Evolutionary conservation across 2,888 invertebrate species (phyloP), one percentile per base, ranked within the genome.

Genomic region (Abrostola triplasia): DNA sequence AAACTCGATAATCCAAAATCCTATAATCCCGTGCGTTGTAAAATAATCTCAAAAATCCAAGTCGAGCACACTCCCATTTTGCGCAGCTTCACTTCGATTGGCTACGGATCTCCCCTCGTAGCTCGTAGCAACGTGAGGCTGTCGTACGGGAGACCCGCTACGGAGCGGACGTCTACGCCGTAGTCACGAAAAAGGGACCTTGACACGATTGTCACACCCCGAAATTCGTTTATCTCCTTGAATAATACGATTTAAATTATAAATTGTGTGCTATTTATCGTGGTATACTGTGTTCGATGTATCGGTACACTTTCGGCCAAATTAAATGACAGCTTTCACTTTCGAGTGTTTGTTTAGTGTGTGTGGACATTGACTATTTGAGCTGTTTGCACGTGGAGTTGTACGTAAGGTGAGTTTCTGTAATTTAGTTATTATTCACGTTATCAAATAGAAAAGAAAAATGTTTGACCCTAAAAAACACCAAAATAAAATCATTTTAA

Each of bases 41-140:
- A 83, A 78, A 80, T 80, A 81, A 82, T 83, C 81, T 76, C 77
- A 80, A 82, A 84, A 80, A 82, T 77, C 75, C 74, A 85, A 84
- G 85, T 87, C 84, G 88, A 93, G 92, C 88, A 92, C 81, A 83
- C 80, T 86, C 75, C 79, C 80, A 79, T 76, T 80, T 84, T 83
- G 88, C 89, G 89, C 92, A 92, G 91, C 92, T 87, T 91, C 91
- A 81, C 90, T 94, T 94, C 94, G 94, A 94, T 94, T 94, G 94
- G 94, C 94, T 85, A 89, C 92, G 88, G 79, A 90, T 90, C 89
- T 89, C 92, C 90, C 91, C 91, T 90, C 92, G 92, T 93, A 93
- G 94, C 93, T 90, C 91, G 92, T 93, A 91, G 93, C 93, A 92
- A 93, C 93, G 92, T 89, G 92, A 89, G 89, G 86, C 91, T 93